Conservation (phyloP, 2,888 invertebrate species). For the Ophion ventricosus region DNA sequence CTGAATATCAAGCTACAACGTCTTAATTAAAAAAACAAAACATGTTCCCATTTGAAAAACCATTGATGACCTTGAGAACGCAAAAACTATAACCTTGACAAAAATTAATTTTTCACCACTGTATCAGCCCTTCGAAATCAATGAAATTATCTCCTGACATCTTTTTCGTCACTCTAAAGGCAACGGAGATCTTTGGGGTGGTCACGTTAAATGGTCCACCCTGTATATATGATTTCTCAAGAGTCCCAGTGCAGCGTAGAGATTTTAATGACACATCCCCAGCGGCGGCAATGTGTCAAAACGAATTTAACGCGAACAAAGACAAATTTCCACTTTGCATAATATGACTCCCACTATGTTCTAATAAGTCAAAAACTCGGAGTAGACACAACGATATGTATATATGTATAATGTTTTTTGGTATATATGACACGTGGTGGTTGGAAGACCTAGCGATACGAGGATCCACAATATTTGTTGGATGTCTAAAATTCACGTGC, state of each 20-base stretch:
- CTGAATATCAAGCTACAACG: too few relatives aligned
- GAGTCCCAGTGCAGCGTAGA: conserved; percentile 5
- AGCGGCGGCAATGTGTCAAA: conserved; percentile 15
- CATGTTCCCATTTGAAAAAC: too few relatives aligned
- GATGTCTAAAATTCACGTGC: conserved; percentile 58
- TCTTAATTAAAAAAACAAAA: too few relatives aligned
- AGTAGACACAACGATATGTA: background rate
- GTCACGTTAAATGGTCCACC: background rate
- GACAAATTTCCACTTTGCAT: conserved; percentile 37
- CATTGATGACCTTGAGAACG: too few relatives aligned
- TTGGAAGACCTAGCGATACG: conserved; percentile 45
- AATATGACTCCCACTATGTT: conserved; percentile 31
- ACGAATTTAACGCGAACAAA: conserved; percentile 31
- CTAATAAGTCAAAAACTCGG: conserved; percentile 47
- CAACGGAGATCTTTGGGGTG: too few relatives aligned
- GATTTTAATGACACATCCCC: conserved; percentile 40
- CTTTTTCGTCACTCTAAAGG: too few relatives aligned
- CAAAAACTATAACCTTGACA: too few relatives aligned
- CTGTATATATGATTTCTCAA: conserved; percentile 31
- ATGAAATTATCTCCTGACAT: too few relatives aligned
- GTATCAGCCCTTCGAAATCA: too few relatives aligned
- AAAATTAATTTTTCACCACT: too few relatives aligned
- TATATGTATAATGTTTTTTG: background rate
- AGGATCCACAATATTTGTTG: conserved; percentile 57
- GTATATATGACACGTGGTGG: conserved; percentile 21